Evolutionary conservation across 2,797 vertebrate species (phyloP), one percentile per base, ranked within the genome.

Genomic region (Eutrigla gurnardus): DNA sequence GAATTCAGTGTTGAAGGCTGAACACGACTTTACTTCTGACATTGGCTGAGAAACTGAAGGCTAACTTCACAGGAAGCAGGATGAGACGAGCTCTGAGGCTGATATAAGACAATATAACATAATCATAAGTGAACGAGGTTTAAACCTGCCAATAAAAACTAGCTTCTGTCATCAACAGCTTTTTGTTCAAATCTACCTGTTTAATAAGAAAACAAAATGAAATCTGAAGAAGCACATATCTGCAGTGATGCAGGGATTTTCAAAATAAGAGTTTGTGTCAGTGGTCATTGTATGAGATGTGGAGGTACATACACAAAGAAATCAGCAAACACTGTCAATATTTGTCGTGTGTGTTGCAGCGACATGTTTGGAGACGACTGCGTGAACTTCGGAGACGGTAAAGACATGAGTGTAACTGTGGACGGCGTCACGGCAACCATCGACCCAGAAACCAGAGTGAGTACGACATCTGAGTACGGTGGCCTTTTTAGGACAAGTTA

Each of bases 281-380:
- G 35, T 13, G 55, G 12, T 13, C 14, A 8, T 6, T 40, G 59
- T 47, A 15, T 47, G 46, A 47, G 46, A 47, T 47, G 46, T 8
- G 46, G 15, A 47, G 25, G 25, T 25, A 2, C 25, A 25, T 25
- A 25, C 25, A 25, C 46, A 17, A 47, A 47, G 46, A 25, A 25
- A 25, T 25, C 46, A n/a, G 46, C 17, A 13, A 47, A 47, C 46
- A 47, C 46, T n/a, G 46, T 8, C n/a, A 7, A 47, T 47, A 17
- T 47, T 17, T 47, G 46, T n/a, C 5, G 50, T 77, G 14, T 80
- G 37, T 68, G 17, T 66, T 82, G 2, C 86, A 96, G 98, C 74
- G 97, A 99, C 89, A 98, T 98, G 95, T 99, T 99, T 79, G 98
- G 98, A 64, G 96, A 97, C 47, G 96, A 97, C 45, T 97, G 94